Conservation (phyloP, 2,113 vertebrate species). For the Saccopteryx bilineata region DNA sequence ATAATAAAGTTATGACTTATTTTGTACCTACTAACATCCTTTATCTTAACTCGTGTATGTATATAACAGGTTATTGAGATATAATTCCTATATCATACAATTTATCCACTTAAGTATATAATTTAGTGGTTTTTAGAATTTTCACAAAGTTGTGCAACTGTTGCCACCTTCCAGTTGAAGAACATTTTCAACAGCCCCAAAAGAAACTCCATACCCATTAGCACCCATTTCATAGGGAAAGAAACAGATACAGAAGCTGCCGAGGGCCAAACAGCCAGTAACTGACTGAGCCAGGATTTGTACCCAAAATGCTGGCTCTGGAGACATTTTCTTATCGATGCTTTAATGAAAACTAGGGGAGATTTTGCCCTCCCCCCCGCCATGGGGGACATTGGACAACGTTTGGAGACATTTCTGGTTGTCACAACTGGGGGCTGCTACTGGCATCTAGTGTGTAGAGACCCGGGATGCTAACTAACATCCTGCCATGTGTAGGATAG, state of each 20-base stretch:
- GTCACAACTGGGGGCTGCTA: neutral
- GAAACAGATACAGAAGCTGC: slow-evolving; percentile 2
- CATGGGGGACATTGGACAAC: neutral
- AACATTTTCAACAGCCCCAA: neutral
- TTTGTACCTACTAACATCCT: rapidly evolving
- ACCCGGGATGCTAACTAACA: neutral
- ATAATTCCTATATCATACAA: rapidly evolving
- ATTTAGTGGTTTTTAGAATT: neutral
- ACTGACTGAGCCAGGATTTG: neutral
- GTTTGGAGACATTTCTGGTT: neutral
- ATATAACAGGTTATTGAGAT: neutral
- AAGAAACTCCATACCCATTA: neutral
- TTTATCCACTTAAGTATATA: too few relatives aligned
- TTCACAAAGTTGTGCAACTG: rapidly evolving
- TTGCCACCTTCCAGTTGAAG: neutral
- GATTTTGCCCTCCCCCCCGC: neutral
- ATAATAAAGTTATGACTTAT: rapidly evolving
- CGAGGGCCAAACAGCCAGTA: neutral
- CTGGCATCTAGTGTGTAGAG: neutral
- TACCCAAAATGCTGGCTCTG: neutral
- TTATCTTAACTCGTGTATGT: neutral
- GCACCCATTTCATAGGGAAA: neutral
- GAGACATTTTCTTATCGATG: neutral
- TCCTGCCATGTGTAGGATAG: rapidly evolving
- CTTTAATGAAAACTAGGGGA: neutral